Conservation (phyloP, 1,140 invertebrate genomes). For the Penaeus vannamei region DNA sequence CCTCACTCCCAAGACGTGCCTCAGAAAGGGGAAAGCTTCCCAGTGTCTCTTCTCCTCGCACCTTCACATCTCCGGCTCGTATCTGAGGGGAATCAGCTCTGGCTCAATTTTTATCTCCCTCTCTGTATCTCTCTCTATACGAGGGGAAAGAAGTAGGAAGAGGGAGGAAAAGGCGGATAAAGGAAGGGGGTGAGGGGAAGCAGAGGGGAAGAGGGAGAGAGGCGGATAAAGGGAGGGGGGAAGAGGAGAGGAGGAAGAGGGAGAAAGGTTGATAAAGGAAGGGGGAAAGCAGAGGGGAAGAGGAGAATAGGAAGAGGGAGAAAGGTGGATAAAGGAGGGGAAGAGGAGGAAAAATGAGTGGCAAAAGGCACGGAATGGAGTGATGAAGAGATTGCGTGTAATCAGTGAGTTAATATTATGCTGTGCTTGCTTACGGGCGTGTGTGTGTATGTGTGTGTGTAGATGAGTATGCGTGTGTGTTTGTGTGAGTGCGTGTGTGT, state of each 20-base stretch:
- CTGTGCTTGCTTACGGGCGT: neutral
- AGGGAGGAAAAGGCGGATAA: neutral
- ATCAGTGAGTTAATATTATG: too few relatives aligned
- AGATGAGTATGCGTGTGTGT: neutral
- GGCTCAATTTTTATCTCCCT: too few relatives aligned
- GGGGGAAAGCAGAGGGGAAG: neutral
- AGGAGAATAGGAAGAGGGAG: neutral
- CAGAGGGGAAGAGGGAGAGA: neutral
- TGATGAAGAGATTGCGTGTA: neutral
- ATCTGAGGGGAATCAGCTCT: too few relatives aligned
- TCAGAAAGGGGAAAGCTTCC: too few relatives aligned
- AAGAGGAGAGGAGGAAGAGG: neutral
- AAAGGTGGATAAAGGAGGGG: neutral
- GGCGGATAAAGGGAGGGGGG: neutral
- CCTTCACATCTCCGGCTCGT: too few relatives aligned
- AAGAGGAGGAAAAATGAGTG: neutral
- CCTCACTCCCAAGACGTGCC: too few relatives aligned
- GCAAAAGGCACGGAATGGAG: neutral
- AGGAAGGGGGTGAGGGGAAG: neutral
- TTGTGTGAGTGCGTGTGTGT: neutral
- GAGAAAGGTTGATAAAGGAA: neutral
- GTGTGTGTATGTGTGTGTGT: neutral
- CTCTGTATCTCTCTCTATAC: too few relatives aligned
- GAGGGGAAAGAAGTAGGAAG: too few relatives aligned
- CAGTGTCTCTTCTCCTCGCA: too few relatives aligned